A percentile compares a stretch with the other conserved stretches of the same genome.
Conservation (phyloP, 2,113 vertebrate genomes). For the Festucalex cinctus region DNA sequence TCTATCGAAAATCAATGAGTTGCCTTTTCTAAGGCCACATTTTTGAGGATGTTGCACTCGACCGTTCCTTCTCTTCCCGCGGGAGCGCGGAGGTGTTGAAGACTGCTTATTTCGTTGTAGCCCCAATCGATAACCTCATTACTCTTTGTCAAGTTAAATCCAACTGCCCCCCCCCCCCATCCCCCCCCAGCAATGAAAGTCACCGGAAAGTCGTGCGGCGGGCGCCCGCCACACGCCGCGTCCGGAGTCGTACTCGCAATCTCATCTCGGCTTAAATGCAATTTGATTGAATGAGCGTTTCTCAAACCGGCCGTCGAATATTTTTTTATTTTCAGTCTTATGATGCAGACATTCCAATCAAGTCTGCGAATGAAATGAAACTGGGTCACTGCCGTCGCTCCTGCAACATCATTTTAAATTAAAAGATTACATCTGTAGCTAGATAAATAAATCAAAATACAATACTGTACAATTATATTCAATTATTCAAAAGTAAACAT, state of each 20-base stretch:
- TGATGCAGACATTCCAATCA: slow-evolving; percentile 43
- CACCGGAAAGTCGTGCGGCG: slow-evolving; percentile 73
- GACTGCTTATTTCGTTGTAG: slow-evolving; percentile 73
- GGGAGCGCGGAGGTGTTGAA: slow-evolving; percentile 71
- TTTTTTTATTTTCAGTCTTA: slow-evolving; percentile 36
- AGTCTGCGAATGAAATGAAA: slow-evolving; percentile 53
- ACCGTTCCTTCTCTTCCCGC: slow-evolving; percentile 61
- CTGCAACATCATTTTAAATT: slow-evolving; percentile 42
- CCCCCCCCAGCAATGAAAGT: slow-evolving; percentile 66
- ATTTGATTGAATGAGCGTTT: slow-evolving; percentile 62
- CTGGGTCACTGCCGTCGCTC: slow-evolving; percentile 43
- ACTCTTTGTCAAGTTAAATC: slow-evolving; percentile 79
- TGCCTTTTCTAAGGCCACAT: slow-evolving; percentile 68
- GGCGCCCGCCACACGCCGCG: slow-evolving; percentile 33
- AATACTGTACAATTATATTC: slow-evolving; percentile 26
- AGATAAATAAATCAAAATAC: slow-evolving; percentile 40
- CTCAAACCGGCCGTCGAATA: slow-evolving; percentile 37
- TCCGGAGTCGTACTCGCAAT: slow-evolving; percentile 41
- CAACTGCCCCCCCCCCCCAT: slow-evolving; percentile 55
- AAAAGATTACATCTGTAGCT: slow-evolving; percentile 39
- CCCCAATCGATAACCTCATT: slow-evolving; percentile 77
- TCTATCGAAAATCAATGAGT: slow-evolving; percentile 74
- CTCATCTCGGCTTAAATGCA: slow-evolving; percentile 56
- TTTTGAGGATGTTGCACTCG: slow-evolving; percentile 74
- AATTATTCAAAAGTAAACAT: slow-evolving; percentile 33